These are phyloP conservation scores for Nibea albiflora DNA, from an alignment of 2,113 vertebrate genomes.

Conservation along the genomic window DNA sequence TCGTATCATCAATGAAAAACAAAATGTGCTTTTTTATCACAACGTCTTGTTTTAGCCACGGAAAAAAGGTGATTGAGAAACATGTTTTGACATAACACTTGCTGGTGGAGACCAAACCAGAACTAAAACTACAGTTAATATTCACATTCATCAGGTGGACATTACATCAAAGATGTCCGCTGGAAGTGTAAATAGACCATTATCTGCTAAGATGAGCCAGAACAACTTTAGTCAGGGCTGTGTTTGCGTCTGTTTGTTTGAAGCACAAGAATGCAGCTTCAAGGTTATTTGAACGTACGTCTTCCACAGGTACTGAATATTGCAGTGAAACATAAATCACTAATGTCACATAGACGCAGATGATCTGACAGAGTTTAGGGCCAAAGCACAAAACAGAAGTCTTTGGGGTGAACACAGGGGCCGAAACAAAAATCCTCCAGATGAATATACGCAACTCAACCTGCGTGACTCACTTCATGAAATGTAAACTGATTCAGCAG, in stretches of 20 bases:
- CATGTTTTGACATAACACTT: no score
- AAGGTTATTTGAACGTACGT: not conserved
- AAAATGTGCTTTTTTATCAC: no score
- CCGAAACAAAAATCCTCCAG: conserved; percentile 33
- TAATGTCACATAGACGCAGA: not conserved
- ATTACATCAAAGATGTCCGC: no score
- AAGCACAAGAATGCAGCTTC: no score
- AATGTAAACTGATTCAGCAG: conserved; percentile 58
- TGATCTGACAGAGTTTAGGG: not conserved
- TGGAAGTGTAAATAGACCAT: no score
- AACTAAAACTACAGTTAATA: not conserved
- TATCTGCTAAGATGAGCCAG: no score
- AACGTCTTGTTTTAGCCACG: no score
- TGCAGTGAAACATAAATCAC: not conserved
- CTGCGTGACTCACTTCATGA: conserved; percentile 32
- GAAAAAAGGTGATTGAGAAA: no score
- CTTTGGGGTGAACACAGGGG: not conserved
- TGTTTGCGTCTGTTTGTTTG: not conserved
- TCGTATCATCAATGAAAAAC: no score
- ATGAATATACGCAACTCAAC: conserved; percentile 44
- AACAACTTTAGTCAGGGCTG: not conserved
- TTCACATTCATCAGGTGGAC: not conserved
- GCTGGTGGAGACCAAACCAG: not conserved
- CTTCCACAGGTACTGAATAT: not conserved
- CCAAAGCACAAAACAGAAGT: not conserved